phyloP scores from a whole-genome alignment of 2,113 vertebrate species.

The Mirza zaza region DNA sequence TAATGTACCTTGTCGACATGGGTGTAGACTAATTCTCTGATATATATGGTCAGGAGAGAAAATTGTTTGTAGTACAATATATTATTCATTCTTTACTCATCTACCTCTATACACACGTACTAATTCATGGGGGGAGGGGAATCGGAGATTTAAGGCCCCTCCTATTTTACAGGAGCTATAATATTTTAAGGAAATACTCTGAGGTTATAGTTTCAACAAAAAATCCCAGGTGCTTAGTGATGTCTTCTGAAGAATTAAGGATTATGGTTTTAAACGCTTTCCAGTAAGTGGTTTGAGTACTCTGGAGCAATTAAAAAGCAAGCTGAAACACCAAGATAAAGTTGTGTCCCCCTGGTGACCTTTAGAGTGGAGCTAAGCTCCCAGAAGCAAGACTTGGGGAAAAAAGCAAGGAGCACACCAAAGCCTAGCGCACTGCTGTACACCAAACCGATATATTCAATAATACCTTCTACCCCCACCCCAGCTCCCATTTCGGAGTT shows the following conservation, averaged over 20 bases:
- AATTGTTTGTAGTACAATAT: background rate
- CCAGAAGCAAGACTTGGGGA: background rate
- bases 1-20: background rate
- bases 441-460: background rate
- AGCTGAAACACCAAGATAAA: slow-evolving; percentile 29
- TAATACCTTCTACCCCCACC: background rate
- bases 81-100: background rate
- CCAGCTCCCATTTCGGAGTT: background rate
- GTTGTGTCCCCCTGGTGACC: slow-evolving; percentile 71
- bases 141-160: background rate
- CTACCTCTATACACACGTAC: background rate
- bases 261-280: background rate
- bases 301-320: background rate
- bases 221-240: slow-evolving; percentile 14
- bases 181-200: slow-evolving; percentile 29
- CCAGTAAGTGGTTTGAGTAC: background rate
- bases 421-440: rapidly evolving
- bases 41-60: background rate
- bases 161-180: background rate
- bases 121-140: background rate
- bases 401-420: background rate
- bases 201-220: background rate
- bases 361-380: slow-evolving; percentile 59
- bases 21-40: background rate
- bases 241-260: slow-evolving; percentile 37